Evolutionary conservation across 2,888 invertebrate genomes (phyloP), one percentile per base, ranked within the genome.

Genomic region (Lasioglossum leucozonium): DNA sequence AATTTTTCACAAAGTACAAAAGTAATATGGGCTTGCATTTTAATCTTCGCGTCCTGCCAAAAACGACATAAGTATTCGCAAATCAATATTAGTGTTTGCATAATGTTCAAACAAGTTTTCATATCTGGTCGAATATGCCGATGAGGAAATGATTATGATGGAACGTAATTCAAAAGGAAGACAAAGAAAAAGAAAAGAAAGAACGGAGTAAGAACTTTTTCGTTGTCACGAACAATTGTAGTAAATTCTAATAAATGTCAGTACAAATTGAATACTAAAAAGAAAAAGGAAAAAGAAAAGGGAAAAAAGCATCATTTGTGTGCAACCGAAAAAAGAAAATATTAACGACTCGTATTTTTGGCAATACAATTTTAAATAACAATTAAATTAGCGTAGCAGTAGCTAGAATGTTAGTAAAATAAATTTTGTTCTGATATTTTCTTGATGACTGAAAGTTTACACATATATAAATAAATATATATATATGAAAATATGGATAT

Each of bases 211-310:
- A 81, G 72, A 81, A 72, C 44, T 75, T 86, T 47, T 72, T 79
- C 72, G 71, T 87, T 86, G 58, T 80, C 83, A 83, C 71, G 79
- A 75, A 86, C 58, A 71, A 81, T 87, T 93, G 91, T 93, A 93
- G 92, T 84, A 92, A 93, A 94, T 94, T 94, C 92, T 93, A 94
- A 94, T 93, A 89, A 93, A 94, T 93, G 92, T 93, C 94, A 94
- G 94, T 94, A 94, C 94, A 94, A 94, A 94, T 93, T 91, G 91
- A 93, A 90, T 93, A 88, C 89, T 81, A 86, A 88, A 69, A 81
- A 65, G 87, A 81, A 87, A 81, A 67, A 82, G 22, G 51, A 51
- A 51, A 51, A 51, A 51, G 47, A 51, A 51, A 51, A 51, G 18
- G 51, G 84, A 87, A 85, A 80, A 87, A 92, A 84, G 81, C 88